Conservation (phyloP, 2,797 vertebrate species). For the Caiman crocodilus region DNA sequence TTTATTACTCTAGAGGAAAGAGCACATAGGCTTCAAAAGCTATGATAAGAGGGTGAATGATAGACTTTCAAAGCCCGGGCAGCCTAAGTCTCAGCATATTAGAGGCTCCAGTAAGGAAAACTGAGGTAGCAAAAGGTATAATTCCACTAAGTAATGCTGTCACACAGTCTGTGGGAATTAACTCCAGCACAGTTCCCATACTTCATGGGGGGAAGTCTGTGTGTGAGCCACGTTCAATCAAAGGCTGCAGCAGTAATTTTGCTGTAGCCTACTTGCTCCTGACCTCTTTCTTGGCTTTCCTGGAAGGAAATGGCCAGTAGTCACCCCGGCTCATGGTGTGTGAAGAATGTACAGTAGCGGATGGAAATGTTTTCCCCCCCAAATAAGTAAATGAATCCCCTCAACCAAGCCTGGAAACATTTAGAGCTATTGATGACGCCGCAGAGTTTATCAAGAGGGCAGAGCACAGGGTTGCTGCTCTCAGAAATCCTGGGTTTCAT, state of each 20-base stretch:
- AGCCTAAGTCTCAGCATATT: neutral
- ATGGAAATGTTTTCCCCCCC: neutral
- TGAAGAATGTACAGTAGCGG: neutral
- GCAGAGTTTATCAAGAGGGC: fast-evolving
- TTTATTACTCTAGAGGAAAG: slow-evolving; percentile 57
- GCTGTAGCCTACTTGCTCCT: neutral
- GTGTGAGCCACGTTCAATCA: fast-evolving
- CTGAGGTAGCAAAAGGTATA: neutral
- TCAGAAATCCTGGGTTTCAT: neutral
- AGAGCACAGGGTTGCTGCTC: neutral
- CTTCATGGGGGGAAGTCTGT: neutral
- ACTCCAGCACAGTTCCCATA: neutral
- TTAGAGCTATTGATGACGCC: neutral
- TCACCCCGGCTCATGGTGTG: neutral
- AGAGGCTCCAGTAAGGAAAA: neutral
- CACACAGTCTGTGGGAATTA: neutral
- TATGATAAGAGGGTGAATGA: neutral
- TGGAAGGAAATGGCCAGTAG: neutral
- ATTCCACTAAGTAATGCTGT: neutral
- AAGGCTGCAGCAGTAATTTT: neutral
- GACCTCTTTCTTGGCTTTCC: no score
- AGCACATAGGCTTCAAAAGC: neutral
- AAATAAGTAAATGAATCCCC: neutral
- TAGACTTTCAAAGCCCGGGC: neutral
- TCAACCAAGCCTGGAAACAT: neutral